Conservation (phyloP, 2,888 invertebrate genomes). For the Pristionchus fissidentatus region DNA sequence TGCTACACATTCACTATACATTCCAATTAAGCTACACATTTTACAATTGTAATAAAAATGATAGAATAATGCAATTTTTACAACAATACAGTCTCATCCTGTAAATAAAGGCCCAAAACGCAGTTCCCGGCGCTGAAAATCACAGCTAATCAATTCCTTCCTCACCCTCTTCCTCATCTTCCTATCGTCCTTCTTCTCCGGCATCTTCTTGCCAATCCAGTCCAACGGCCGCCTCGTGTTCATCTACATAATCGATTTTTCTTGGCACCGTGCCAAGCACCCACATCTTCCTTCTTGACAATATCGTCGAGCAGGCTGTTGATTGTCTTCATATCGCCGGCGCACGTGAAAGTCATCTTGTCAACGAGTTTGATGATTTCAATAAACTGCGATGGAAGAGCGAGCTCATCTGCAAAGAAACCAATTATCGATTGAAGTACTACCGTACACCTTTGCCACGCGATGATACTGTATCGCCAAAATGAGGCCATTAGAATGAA, state of each 20-base stretch:
- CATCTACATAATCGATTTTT: no score
- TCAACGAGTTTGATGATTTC: not conserved
- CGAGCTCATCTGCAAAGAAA: not conserved
- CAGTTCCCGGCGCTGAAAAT: no score
- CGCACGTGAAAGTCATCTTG: not conserved
- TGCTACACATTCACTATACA: no score
- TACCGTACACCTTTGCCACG: no score
- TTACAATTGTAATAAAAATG: no score
- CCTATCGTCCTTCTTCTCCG: not conserved
- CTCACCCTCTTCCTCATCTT: not conserved
- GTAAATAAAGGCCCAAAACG: not conserved
- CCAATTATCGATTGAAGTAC: no score
- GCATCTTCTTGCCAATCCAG: conserved; percentile 17
- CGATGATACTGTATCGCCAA: no score
- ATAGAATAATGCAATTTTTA: no score
- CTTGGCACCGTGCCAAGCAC: no score
- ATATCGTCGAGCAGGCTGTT: not conserved
- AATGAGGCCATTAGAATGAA: no score
- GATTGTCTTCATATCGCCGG: not conserved
- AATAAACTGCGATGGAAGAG: not conserved
- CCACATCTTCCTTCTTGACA: conserved; percentile 4
- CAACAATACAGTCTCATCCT: no score
- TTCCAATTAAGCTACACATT: no score
- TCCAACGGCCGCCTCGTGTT: not conserved
- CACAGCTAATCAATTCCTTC: not conserved